Percentiles rank a stretch among this genome's conserved stretches.
Conservation (phyloP, 2,797 vertebrate genomes). For the Smutsia temminckii region DNA sequence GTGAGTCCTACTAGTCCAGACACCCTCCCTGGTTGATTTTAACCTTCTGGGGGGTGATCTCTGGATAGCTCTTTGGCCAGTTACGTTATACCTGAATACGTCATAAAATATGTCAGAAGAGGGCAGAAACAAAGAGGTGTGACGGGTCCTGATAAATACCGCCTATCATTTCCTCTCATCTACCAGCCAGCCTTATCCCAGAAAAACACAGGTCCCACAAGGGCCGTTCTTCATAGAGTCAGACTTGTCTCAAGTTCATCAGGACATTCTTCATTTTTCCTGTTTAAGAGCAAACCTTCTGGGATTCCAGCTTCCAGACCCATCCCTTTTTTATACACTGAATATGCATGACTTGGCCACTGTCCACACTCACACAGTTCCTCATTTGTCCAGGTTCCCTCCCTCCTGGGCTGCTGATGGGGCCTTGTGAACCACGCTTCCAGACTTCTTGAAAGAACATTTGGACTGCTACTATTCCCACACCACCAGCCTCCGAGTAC, state of each 20-base stretch:
- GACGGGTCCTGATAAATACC: not conserved
- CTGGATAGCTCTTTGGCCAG: not conserved
- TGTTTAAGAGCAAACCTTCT: not conserved
- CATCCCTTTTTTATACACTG: not conserved
- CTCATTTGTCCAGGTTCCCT: not conserved
- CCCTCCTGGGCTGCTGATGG: not conserved
- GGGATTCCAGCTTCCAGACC: not conserved
- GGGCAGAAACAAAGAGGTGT: not conserved
- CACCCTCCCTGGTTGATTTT: not conserved
- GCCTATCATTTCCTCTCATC: not conserved
- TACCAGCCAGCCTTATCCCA: not conserved
- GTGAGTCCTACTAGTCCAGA: not conserved
- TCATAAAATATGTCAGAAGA: not conserved
- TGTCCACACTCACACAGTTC: not conserved
- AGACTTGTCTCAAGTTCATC: not conserved
- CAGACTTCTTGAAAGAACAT: not conserved
- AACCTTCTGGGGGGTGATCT: not conserved
- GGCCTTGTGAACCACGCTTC: not conserved
- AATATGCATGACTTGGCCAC: not conserved
- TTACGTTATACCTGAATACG: not conserved
- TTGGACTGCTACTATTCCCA: not conserved
- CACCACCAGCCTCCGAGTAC: conserved; percentile 51
- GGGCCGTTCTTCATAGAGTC: not conserved
- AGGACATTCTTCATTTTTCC: not conserved
- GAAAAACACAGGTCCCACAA: not conserved